These are phyloP conservation scores for Spea hammondii DNA, from an alignment of 2,797 vertebrate genomes.

Conservation along the genomic window DNA sequence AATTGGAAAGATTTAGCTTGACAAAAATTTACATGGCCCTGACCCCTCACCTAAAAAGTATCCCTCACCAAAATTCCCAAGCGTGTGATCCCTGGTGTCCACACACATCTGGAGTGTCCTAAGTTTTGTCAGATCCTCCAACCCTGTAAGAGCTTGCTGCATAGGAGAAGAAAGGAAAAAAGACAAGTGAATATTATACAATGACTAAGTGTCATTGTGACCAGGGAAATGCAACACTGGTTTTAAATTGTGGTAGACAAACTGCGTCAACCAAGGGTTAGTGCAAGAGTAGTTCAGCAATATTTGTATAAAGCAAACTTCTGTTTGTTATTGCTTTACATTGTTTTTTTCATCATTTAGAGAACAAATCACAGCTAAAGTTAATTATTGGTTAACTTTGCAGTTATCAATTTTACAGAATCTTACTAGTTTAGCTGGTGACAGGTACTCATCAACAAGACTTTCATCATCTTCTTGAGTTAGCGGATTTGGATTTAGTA, in stretches of 20 bases:
- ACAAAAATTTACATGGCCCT: background rate
- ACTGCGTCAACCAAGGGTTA: background rate
- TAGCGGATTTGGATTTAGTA: slow-evolving; percentile 73
- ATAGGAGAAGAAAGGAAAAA: slow-evolving; percentile 14
- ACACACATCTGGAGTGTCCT: slow-evolving; percentile 78
- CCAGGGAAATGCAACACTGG: no score
- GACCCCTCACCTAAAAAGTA: slow-evolving; percentile 25
- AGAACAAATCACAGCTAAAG: no score
- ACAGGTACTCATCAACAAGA: slow-evolving; percentile 71
- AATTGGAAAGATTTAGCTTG: no score
- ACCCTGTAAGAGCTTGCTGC: slow-evolving; percentile 77
- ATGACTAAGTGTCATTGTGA: background rate
- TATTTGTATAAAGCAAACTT: no score
- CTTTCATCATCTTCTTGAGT: slow-evolving; percentile 58
- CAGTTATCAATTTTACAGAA: background rate
- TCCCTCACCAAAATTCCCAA: slow-evolving; percentile 89
- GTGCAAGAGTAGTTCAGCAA: background rate
- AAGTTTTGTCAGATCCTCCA: slow-evolving; percentile 74
- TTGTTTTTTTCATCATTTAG: no score
- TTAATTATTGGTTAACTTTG: no score
- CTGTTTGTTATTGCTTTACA: no score
- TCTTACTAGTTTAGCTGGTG: slow-evolving; percentile 78
- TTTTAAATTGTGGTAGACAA: background rate
- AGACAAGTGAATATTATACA: background rate
- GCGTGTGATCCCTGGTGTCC: slow-evolving; percentile 77